phyloP scores from a whole-genome alignment of 2,113 vertebrate species.

The Myanophis thanlyinensis region DNA sequence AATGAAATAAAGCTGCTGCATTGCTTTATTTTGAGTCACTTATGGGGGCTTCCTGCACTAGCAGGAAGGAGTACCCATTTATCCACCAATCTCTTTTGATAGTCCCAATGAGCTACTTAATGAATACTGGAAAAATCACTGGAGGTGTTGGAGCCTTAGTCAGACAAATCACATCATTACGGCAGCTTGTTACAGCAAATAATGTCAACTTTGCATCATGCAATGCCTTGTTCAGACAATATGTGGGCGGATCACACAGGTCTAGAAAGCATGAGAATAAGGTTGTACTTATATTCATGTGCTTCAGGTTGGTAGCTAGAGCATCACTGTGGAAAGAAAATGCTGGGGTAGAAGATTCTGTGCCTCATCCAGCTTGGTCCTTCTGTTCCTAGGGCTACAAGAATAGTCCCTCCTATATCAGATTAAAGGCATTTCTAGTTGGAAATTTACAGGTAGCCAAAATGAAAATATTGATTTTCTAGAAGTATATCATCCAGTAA shows the following conservation, averaged over 20 bases:
- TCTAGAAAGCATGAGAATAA: background rate
- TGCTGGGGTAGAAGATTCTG: background rate
- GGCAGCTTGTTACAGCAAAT: background rate
- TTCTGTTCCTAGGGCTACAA: background rate
- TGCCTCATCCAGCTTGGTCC: background rate
- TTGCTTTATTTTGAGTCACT: background rate
- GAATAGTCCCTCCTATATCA: background rate
- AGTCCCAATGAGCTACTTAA: background rate
- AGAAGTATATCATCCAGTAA: background rate
- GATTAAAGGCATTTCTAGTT: background rate
- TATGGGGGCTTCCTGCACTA: background rate
- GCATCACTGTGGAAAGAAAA: background rate
- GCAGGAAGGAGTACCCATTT: background rate
- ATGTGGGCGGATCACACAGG: background rate
- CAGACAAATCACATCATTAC: background rate
- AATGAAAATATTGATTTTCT: background rate
- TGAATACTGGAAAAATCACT: background rate
- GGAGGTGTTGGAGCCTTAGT: background rate
- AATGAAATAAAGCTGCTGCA: background rate
- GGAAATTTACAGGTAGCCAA: background rate
- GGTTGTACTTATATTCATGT: background rate
- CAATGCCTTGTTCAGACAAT: background rate
- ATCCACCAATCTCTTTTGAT: background rate
- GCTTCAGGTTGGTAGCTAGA: background rate
- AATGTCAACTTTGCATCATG: background rate